Evolutionary conservation across 53 echinoderm and acorn worm species (phyloP).

Genomic region (Patiria pectinifera): DNA sequence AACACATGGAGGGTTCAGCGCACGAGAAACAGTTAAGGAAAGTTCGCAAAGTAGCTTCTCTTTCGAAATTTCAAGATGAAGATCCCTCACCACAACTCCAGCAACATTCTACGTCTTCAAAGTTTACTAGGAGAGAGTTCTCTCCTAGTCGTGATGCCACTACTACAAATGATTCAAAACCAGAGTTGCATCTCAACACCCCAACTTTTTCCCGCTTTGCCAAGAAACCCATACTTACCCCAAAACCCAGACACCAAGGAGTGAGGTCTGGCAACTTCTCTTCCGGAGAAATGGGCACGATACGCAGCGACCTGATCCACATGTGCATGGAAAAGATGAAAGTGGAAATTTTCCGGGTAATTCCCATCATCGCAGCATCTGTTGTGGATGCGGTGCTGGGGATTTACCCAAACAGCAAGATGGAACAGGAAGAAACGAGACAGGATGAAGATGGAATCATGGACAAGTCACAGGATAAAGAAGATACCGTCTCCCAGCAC

Average conservation of each 20-base stretch:
- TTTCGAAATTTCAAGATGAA: not conserved
- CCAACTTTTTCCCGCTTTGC: not conserved
- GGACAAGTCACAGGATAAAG: not conserved
- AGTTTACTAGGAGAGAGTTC: not conserved
- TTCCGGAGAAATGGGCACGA: not conserved
- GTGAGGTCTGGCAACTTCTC: not conserved
- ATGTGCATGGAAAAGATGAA: constrained; percentile 32
- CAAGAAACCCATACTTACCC: not conserved
- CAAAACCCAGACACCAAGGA: not conserved
- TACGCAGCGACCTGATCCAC: constrained; percentile 4
- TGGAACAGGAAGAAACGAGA: not conserved
- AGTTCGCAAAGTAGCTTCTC: not conserved
- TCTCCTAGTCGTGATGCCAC: not conserved
- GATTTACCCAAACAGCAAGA: not conserved
- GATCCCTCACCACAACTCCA: not conserved
- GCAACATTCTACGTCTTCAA: not conserved
- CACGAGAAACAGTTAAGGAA: constrained; percentile 31
- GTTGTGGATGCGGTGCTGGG: constrained; percentile 33
- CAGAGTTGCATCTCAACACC: not conserved
- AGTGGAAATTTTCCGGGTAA: constrained; percentile 10
- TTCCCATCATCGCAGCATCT: constrained; percentile 45
- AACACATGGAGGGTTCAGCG: constrained; percentile 43
- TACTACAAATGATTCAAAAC: not conserved
- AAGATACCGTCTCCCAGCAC: not conserved
- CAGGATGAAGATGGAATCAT: not conserved